phyloP scores from a whole-genome alignment of 2,797 vertebrate genomes.

The Lepus townsendii region DNA sequence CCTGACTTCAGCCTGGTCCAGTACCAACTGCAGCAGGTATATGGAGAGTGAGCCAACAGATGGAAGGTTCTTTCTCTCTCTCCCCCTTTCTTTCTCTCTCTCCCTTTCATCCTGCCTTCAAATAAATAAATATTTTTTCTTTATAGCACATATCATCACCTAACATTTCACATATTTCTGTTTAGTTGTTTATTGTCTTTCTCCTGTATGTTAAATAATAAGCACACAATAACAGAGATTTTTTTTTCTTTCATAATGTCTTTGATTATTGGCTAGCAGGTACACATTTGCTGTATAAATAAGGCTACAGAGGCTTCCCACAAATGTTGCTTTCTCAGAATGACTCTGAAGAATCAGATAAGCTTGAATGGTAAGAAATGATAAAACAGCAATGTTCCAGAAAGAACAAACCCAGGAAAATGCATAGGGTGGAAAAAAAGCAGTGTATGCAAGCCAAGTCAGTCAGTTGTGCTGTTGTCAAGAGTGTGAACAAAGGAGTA shows the following conservation, averaged over 20 bases:
- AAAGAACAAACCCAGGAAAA: background rate
- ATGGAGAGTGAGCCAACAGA: no score
- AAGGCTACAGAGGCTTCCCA: background rate
- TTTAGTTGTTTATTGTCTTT: background rate
- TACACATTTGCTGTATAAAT: conserved; percentile 16
- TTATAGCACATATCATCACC: background rate
- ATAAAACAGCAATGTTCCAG: background rate
- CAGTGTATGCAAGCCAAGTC: background rate
- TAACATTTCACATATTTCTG: background rate
- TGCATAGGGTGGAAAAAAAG: background rate
- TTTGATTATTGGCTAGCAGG: background rate
- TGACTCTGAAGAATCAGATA: background rate
- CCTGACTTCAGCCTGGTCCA: no score
- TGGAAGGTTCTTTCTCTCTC: no score
- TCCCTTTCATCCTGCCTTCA: no score
- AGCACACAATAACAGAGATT: background rate
- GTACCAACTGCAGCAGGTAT: no score
- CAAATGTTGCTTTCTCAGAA: background rate
- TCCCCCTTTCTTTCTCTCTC: no score
- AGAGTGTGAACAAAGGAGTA: background rate
- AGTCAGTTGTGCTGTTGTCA: background rate
- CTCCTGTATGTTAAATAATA: background rate
- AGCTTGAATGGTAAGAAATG: conserved; percentile 31
- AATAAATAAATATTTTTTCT: background rate
- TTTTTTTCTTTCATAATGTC: background rate